Percentiles rank a stretch among this genome's conserved stretches.
phyloP scores from a whole-genome alignment of 2,888 invertebrate genomes.

The Tortricodes alternella region DNA sequence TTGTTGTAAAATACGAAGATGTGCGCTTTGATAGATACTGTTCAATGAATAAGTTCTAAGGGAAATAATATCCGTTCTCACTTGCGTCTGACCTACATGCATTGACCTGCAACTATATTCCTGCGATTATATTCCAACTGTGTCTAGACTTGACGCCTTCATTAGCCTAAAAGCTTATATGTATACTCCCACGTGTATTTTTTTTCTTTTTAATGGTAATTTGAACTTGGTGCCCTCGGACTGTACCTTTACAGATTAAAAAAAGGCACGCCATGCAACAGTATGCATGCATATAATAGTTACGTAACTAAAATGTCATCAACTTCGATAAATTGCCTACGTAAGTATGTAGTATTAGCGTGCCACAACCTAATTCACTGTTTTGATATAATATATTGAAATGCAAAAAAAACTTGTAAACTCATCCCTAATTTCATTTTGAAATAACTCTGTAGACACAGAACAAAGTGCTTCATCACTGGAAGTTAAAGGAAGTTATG shows the following conservation, averaged over 20 bases:
- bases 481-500: slow-evolving; percentile 8
- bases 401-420: not conserved
- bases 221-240: not conserved
- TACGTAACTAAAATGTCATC: no score
- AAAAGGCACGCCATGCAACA: no score
- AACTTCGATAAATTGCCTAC: no score
- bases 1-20: no score
- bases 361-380: no score
- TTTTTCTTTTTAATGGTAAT: not conserved
- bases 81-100: no score
- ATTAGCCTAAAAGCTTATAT: slow-evolving; percentile 3
- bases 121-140: not conserved
- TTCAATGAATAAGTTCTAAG: no score
- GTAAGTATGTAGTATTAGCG: no score
- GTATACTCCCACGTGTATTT: not conserved
- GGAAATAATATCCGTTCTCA: no score
- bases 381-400: not conserved
- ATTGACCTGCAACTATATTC: no score
- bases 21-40: no score
- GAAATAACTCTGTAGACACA: not conserved
- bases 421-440: not conserved
- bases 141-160: not conserved
- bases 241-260: not conserved
- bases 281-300: no score
- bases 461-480: slow-evolving; percentile 12